These are phyloP conservation scores for Neotragus moschatus DNA, from an alignment of 2,113 vertebrate genomes.

Conservation along the genomic window DNA sequence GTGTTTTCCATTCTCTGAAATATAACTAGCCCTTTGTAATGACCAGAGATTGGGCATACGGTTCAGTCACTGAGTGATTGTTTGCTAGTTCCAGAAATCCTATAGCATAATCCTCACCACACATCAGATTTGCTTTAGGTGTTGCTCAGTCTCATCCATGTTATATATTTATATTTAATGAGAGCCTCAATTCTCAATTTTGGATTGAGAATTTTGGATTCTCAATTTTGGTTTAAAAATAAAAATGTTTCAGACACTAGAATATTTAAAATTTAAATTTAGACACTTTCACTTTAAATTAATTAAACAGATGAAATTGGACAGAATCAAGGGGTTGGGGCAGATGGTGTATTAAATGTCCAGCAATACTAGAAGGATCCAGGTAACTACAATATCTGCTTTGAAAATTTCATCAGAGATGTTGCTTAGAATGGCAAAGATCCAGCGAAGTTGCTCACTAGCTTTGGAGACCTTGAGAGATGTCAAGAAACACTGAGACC, in stretches of 20 bases:
- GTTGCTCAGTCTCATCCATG: background rate
- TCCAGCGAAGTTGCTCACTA: background rate
- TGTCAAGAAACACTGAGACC: background rate
- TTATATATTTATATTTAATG: background rate
- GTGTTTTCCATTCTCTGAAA: slow-evolving; percentile 15
- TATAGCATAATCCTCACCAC: too few relatives aligned
- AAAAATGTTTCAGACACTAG: background rate
- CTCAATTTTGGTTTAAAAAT: background rate
- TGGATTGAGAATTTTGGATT: too few relatives aligned
- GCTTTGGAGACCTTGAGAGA: background rate
- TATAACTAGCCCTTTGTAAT: background rate
- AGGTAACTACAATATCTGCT: background rate
- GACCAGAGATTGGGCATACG: background rate
- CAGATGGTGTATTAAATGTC: slow-evolving; percentile 33
- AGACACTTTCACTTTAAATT: background rate
- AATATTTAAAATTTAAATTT: slow-evolving; percentile 2
- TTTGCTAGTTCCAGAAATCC: background rate
- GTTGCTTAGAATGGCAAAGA: background rate
- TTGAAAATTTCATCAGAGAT: background rate
- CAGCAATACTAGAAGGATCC: slow-evolving; percentile 22
- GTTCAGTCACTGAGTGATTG: background rate
- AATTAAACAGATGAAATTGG: background rate
- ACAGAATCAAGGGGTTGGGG: background rate
- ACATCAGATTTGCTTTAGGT: background rate
- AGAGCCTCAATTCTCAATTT: background rate